Conservation (phyloP, 2,113 vertebrate species). For the Dromiciops gliroides region DNA sequence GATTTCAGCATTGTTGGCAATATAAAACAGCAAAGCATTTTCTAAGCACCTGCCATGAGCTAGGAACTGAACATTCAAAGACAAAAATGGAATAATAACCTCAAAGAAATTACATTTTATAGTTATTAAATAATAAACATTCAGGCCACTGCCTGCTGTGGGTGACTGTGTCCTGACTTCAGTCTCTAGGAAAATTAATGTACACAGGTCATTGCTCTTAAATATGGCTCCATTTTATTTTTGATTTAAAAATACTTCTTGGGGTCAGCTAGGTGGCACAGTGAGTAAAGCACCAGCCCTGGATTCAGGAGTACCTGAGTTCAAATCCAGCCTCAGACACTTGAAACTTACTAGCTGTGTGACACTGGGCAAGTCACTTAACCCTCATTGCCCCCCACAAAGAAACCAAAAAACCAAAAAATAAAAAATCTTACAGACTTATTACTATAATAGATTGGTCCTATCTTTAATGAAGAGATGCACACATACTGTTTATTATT, state of each 20-base stretch:
- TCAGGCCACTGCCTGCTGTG: neutral
- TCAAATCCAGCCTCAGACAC: too few relatives aligned
- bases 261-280: too few relatives aligned
- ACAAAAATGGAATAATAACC: neutral
- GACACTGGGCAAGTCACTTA: too few relatives aligned
- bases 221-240: conserved; percentile 63
- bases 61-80: neutral
- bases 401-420: too few relatives aligned
- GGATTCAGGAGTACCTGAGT: too few relatives aligned
- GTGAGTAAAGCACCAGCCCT: too few relatives aligned
- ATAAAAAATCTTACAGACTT: conserved; percentile 30
- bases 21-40: neutral
- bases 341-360: too few relatives aligned
- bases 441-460: neutral
- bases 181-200: neutral
- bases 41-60: neutral
- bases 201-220: conserved; percentile 64
- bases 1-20: neutral
- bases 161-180: neutral
- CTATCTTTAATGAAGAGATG: conserved; percentile 58
- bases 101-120: neutral
- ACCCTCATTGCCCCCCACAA: too few relatives aligned
- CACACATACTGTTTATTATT: conserved; percentile 64
- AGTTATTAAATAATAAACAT: neutral
- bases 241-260: conserved; percentile 52